A percentile compares a stretch with the other conserved stretches of the same genome.
Evolutionary conservation across 1,140 invertebrate species (phyloP).

Genomic region (Caligus rogercresseyi): DNA sequence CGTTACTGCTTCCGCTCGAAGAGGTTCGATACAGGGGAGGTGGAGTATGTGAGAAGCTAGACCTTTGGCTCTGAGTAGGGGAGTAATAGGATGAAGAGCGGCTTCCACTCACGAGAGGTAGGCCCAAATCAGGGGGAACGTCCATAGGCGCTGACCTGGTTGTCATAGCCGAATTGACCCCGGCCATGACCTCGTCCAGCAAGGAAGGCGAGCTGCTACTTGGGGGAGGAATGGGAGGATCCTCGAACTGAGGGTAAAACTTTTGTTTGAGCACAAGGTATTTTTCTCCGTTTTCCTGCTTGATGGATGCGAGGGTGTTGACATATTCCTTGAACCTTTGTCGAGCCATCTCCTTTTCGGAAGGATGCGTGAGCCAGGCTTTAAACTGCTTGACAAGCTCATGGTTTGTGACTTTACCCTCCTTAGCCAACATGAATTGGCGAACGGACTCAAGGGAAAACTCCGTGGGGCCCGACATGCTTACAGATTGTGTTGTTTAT

Average conservation of each 20-base stretch:
- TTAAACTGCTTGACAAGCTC: slow-evolving; percentile 74
- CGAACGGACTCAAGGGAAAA: slow-evolving; percentile 61
- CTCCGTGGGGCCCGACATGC: slow-evolving; percentile 47
- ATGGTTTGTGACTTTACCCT: slow-evolving; percentile 65
- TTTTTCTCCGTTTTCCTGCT: slow-evolving; percentile 48
- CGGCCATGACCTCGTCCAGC: slow-evolving; percentile 18
- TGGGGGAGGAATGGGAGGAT: slow-evolving; percentile 6
- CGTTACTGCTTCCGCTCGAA: not conserved
- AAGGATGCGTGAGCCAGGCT: slow-evolving; percentile 55
- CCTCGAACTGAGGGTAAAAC: slow-evolving; percentile 27
- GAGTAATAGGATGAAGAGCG: slow-evolving; percentile 23
- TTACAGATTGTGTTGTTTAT: slow-evolving; percentile 21
- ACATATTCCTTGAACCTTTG: slow-evolving; percentile 44
- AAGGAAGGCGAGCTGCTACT: not conserved
- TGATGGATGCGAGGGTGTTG: slow-evolving; percentile 65
- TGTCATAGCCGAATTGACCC: not conserved
- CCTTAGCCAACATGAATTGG: slow-evolving; percentile 58
- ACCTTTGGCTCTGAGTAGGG: slow-evolving; percentile 19
- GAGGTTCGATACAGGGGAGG: not conserved
- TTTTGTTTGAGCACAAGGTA: slow-evolving; percentile 61
- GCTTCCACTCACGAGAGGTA: slow-evolving; percentile 21
- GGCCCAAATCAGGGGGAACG: slow-evolving; percentile 8
- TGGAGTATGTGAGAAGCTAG: not conserved
- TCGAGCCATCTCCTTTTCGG: slow-evolving; percentile 32
- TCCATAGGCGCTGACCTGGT: not conserved